Evolutionary conservation across 2,888 invertebrate genomes (phyloP).

Genomic region (Scaptomyza parva): DNA sequence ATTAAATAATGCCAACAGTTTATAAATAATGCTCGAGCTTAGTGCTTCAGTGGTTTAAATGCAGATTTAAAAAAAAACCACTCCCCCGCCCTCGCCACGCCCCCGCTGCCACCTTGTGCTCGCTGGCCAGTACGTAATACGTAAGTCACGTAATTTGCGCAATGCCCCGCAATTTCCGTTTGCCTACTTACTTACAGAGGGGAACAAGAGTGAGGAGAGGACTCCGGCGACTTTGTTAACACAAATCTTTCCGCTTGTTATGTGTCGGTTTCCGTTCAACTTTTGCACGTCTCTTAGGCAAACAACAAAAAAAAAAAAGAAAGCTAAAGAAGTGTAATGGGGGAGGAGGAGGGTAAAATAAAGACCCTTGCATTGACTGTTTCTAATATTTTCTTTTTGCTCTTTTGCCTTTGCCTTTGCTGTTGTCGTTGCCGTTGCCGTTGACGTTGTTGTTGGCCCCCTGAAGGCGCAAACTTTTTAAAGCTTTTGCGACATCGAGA

Average conservation of each 20-base stretch:
- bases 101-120: too few relatives aligned
- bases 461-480: constrained; percentile 55
- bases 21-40: constrained; percentile 73
- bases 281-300: constrained; percentile 52
- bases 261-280: constrained; percentile 69
- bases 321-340: constrained; percentile 5
- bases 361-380: constrained; percentile 44
- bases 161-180: constrained; percentile 69
- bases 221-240: constrained; percentile 68
- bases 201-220: too few relatives aligned
- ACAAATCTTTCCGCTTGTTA: constrained; percentile 81
- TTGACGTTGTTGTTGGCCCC: constrained; percentile 5
- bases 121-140: constrained; percentile 7
- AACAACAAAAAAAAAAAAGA: background rate
- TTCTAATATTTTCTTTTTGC: constrained; percentile 62
- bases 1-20: constrained; percentile 70
- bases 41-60: constrained; percentile 66
- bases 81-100: background rate
- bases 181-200: constrained; percentile 65
- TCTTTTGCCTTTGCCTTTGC: constrained; percentile 29
- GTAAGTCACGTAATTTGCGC: constrained; percentile 75
- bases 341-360: constrained; percentile 13
- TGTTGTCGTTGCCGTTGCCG: constrained; percentile 16
- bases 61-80: constrained; percentile 46
- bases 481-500: constrained; percentile 46